phyloP scores from a whole-genome alignment of 2,888 invertebrate species.

The Agonopterix alstromeriana region DNA sequence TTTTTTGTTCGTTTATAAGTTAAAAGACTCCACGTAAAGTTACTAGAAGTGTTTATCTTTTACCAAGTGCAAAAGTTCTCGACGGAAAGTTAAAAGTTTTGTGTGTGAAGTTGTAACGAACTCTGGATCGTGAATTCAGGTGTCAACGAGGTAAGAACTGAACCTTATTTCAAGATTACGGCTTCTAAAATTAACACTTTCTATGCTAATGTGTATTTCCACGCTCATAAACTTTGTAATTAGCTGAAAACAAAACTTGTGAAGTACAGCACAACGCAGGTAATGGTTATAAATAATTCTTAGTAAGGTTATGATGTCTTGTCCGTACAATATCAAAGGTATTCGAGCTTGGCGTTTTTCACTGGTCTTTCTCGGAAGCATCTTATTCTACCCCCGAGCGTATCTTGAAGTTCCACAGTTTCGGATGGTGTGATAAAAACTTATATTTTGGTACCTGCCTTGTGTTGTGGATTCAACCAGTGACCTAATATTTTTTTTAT shows the following conservation, averaged over 20 bases:
- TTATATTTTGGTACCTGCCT: conserved; percentile 2
- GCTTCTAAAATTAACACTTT: conserved; percentile 53
- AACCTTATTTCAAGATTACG: conserved; percentile 58
- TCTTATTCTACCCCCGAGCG: neutral
- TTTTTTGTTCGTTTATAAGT: conserved; percentile 59
- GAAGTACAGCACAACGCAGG: conserved; percentile 29
- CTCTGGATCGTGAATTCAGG: conserved; percentile 72
- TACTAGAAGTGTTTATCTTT: conserved; percentile 41
- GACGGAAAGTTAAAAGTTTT: conserved; percentile 58
- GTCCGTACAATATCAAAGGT: conserved; percentile 23
- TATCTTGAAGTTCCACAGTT: too few relatives aligned
- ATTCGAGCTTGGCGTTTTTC: conserved; percentile 11
- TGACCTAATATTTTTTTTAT: conserved; percentile 26
- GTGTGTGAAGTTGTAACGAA: conserved; percentile 71
- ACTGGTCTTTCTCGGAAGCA: neutral
- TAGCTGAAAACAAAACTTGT: conserved; percentile 23
- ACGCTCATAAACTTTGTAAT: conserved; percentile 20
- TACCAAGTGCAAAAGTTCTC: conserved; percentile 41
- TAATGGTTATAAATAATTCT: conserved; percentile 66
- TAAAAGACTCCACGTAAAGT: conserved; percentile 50
- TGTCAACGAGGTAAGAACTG: conserved; percentile 75
- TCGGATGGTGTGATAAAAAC: conserved; percentile 2
- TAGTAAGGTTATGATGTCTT: conserved; percentile 63
- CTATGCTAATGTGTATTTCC: conserved; percentile 26
- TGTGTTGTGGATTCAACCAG: neutral